Conservation (phyloP, 2,113 vertebrate species). For the Pachypanchax playfairii region DNA sequence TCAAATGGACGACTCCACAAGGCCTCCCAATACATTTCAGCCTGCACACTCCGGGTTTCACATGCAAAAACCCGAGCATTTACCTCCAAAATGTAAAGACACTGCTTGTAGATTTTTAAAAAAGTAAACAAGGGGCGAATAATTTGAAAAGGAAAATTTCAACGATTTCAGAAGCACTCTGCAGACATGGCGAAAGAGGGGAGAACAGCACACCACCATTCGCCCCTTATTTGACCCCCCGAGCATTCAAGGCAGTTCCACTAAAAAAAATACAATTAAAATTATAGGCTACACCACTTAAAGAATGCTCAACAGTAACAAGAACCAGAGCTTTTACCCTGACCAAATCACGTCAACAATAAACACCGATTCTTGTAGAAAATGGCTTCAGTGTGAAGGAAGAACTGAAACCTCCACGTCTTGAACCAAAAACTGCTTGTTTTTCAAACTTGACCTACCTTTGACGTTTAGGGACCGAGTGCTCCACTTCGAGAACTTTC, state of each 20-base stretch:
- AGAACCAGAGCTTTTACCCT: too few relatives aligned
- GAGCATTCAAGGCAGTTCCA: constrained; percentile 1
- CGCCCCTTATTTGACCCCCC: constrained; percentile 66
- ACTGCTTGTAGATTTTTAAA: too few relatives aligned
- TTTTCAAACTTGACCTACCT: constrained; percentile 82
- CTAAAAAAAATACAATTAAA: not conserved
- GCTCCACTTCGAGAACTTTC: constrained; percentile 95
- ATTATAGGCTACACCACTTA: not conserved
- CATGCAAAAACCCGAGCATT: too few relatives aligned
- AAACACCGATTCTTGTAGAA: not conserved
- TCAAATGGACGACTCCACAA: constrained; percentile 77
- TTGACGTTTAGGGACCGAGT: constrained; percentile 97
- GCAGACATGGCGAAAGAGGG: constrained; percentile 48
- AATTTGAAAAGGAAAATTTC: too few relatives aligned
- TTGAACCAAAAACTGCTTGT: constrained; percentile 24
- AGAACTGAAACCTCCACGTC: not conserved
- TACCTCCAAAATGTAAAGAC: too few relatives aligned
- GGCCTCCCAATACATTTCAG: constrained; percentile 34
- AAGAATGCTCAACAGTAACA: too few relatives aligned
- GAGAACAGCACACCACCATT: constrained; percentile 35
- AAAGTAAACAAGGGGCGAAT: too few relatives aligned
- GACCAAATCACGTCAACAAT: not conserved
- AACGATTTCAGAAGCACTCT: constrained; percentile 32
- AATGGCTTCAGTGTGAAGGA: not conserved
- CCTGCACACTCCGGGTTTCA: constrained; percentile 6